Base-by-base conservation (phyloP, 1,140 invertebrate genomes). In the Atopsyche davidsoni region DNA sequence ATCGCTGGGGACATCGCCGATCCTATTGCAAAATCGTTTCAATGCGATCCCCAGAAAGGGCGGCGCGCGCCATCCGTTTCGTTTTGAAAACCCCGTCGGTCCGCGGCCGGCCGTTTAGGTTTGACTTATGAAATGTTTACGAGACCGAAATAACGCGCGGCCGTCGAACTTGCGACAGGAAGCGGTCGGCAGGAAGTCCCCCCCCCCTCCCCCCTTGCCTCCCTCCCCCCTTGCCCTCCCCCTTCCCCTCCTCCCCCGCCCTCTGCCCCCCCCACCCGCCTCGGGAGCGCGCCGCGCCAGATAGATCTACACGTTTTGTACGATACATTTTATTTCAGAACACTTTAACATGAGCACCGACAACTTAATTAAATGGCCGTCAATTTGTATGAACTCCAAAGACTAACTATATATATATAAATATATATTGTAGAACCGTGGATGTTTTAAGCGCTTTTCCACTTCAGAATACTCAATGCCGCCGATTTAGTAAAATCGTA, bases 71-170 rank as follows among this genome's bases (percentile, higher is more conserved):
- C n/a, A n/a, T n/a, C n/a, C n/a, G n/a, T n/a, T n/a, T n/a, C n/a
- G n/a, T n/a, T n/a, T n/a, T n/a, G n/a, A n/a, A n/a, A n/a, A n/a
- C n/a, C n/a, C n/a, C n/a, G n/a, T n/a, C 49, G 34, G 17, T 28
- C 50, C 49, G 35, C 55, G 40, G 44, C 48, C 36, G 41, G 34
- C 40, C 50, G 55, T 52, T 57, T 53, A 57, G 53, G 51, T 53
- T 57, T 57, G 50, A 53, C 50, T 53, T 57, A 57, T 57, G 50
- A 57, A 57, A 57, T 57, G 55, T 57, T 57, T 57, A 57, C 51
- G 34, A 43, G 46, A 43, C 55, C 41, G 53, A 51, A 57, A 57
- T 57, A 57, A 46, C 49, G 21, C 43, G 46, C 51, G 55, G 55
- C 41, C 55, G 55, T 53, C 55, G 55, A 57, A 57, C 55, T n/a